Base-by-base conservation (phyloP, 2,797 vertebrate species). In the Cynopterus sphinx region DNA sequence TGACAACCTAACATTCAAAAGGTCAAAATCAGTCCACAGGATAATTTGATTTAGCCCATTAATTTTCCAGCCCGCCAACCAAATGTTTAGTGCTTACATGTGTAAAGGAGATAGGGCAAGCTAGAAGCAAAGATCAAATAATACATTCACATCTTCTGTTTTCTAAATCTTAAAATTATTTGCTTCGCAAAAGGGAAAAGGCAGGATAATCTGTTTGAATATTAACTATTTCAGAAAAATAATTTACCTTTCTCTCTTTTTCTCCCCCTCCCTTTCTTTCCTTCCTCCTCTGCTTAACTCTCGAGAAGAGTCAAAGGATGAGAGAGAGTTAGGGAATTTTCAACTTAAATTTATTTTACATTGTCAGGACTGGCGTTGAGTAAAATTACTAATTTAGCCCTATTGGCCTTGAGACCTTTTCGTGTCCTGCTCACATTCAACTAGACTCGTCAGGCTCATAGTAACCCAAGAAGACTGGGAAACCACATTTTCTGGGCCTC, bases 1-100 rank as follows among this genome's bases (percentile, higher is more conserved):
- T 98, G 97, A 97, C 95, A 96, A 95, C 89, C 96, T 96, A 90
- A 93, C 84, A 90, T 90, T 96, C 82, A 81, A 97, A 98, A 98
- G 96, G 95, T 97, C 97, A 97, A 57, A 96, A 97, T 94, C 87
- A 97, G 90, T 97, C 94, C 97, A 89, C 5, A 1, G 93, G 96
- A 97, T 97, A 95, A 97, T 97, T 94, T 92, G 91, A 95, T 95
- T 98, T 94, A 96, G 95, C 96, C 83, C 87, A 83, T 96, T 59
- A 94, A 71, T 97, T 97, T 94, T 94, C 96, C 87, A 90, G 67
- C 53, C 90, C 91, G 90, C 78, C 68, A 86, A 75, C 83, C 88
- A 93, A 75, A 75, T 19, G 49, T 67, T 57, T 73, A 96, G 39
- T 36, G n/a, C 57, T 78, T 71, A 43, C 16, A 2, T 10, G 4